A percentile compares a stretch with the other conserved stretches of the same genome.
Evolutionary conservation across 2,888 invertebrate genomes (phyloP).

Genomic region (Coelopa pilipes): DNA sequence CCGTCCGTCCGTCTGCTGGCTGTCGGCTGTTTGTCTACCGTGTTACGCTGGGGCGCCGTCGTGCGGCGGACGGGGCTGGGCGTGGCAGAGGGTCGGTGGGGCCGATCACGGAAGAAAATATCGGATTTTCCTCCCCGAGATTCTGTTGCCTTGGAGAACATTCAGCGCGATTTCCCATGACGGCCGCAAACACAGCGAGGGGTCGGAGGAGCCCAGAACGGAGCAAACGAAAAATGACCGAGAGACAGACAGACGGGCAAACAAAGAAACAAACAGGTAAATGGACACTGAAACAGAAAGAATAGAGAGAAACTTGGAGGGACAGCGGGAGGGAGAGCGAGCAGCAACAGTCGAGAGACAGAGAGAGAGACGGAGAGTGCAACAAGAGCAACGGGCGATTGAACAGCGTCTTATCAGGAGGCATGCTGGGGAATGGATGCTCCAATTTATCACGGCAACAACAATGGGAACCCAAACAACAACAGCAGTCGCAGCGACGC

Average conservation of each 20-base stretch:
- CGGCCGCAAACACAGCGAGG: not conserved
- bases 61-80: not conserved
- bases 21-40: not conserved
- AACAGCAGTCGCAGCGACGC: slow-evolving; percentile 27
- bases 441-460: slow-evolving; percentile 40
- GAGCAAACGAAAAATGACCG: not conserved
- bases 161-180: slow-evolving; percentile 19
- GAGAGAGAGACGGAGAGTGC: not conserved
- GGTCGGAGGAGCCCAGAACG: not conserved
- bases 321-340: not conserved
- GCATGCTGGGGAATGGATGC: slow-evolving; percentile 47
- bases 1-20: too few relatives aligned
- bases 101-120: not conserved
- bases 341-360: not conserved
- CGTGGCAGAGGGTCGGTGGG: slow-evolving; percentile 2
- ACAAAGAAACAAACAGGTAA: slow-evolving; percentile 15
- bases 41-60: not conserved
- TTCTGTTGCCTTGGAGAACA: not conserved
- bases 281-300: slow-evolving; percentile 1
- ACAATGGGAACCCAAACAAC: slow-evolving; percentile 43
- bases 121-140: too few relatives aligned
- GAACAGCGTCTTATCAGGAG: slow-evolving; percentile 15
- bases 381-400: not conserved
- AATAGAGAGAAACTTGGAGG: not conserved
- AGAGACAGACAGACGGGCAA: not conserved